Base-by-base conservation (phyloP, 2,888 invertebrate genomes). In the Achlya flavicornis region DNA sequence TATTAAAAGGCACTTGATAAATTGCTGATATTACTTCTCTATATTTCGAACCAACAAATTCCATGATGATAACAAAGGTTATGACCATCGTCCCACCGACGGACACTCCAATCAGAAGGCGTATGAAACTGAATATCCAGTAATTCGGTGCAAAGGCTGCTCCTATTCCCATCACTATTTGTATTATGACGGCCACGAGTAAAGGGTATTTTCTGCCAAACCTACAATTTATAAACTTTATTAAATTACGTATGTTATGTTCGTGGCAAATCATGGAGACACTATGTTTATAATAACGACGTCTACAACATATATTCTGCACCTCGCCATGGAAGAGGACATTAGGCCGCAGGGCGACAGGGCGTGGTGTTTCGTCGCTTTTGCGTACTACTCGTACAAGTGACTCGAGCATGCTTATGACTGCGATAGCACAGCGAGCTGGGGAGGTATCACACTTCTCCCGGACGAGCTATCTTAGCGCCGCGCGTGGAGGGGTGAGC, bases 1-100 rank as follows among this genome's bases (percentile, higher is more conserved):
- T 72, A 77, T 96, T 96, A 78, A 96, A 97, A 0, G 96, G 96
- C 60, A 95, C 76, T 85, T 96, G 96, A 79, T 96, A 96, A 0
- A 96, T 77, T 14, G 96, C 95, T 5, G 95, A 95, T 57, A 95
- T 90, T 1, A 90, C 67, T 63, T 95, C 95, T 66, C 95, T 89
- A 75, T 94, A 94, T 72, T 94, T 87, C 0, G 92, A 90, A 1
- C 96, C 96, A 38, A 96, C 94, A 60, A 95, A 93, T 81, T 96
- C 96, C 96, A 96, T 96, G 4, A 96, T 87, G 12, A 96, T 92
- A 5, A 94, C 94, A 63, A 94, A 94, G n/a, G 91, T 89, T 12
- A 80, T 87, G 46, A 97, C 96, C 97, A 98, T 98, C 0, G 96
- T 96, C 16, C 97, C 98, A 60, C 97, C 97, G 0, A 97, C 97